These are phyloP conservation scores for Planococcus citri DNA, from an alignment of 1,140 invertebrate genomes.

Conservation along the genomic window DNA sequence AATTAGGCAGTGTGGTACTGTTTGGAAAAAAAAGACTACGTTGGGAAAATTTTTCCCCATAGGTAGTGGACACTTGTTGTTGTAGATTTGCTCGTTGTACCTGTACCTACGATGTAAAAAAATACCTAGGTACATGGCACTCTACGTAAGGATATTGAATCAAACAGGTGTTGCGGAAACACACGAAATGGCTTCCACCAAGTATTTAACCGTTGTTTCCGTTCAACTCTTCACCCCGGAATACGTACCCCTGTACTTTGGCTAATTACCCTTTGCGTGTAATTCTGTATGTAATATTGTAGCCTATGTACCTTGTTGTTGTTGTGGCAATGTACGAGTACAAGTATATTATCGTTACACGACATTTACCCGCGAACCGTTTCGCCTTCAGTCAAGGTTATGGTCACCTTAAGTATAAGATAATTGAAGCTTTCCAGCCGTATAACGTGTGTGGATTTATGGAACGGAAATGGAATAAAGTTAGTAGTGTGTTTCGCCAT, in stretches of 20 bases:
- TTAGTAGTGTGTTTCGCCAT: background rate
- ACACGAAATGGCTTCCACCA: background rate
- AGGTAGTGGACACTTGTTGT: background rate
- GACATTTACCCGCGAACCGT: background rate
- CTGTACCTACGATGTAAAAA: background rate
- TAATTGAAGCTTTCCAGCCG: background rate
- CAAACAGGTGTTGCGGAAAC: conserved; percentile 1
- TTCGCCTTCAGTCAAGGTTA: conserved; percentile 6
- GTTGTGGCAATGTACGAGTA: too few species aligned
- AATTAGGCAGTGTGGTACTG: background rate
- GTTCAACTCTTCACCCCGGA: background rate
- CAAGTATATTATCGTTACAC: background rate
- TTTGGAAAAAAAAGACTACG: too few species aligned
- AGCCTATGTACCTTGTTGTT: too few species aligned
- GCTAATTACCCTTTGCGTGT: background rate
- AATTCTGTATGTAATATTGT: background rate
- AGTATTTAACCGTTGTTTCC: conserved; percentile 7
- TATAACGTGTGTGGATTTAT: background rate
- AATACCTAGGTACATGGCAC: background rate
- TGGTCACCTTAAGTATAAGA: background rate
- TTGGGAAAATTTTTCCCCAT: background rate
- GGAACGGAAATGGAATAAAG: background rate
- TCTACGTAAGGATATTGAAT: background rate
- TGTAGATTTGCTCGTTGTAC: background rate
- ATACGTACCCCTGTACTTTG: background rate